These are phyloP conservation scores for Uropetala carovei DNA, from an alignment of 2,888 invertebrate species.

Conservation along the genomic window DNA sequence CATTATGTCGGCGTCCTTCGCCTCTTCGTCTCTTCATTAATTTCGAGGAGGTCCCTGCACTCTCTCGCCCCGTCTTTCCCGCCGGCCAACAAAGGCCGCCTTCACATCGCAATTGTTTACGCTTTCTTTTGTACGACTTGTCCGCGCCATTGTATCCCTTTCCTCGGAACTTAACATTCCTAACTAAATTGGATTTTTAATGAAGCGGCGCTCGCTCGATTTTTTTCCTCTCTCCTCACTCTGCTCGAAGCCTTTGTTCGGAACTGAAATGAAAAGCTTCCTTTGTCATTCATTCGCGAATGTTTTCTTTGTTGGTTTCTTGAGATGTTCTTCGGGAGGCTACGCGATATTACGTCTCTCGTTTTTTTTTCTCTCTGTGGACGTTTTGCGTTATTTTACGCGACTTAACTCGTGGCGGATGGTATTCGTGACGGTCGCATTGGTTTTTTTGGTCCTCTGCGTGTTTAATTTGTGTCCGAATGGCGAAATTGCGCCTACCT, in stretches of 20 bases:
- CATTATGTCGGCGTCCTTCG: slow-evolving; percentile 42
- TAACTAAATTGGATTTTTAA: slow-evolving; percentile 64
- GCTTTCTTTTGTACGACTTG: slow-evolving; percentile 34
- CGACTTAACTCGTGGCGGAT: neutral
- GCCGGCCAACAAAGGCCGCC: slow-evolving; percentile 54
- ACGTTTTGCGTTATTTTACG: neutral
- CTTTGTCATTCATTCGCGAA: slow-evolving; percentile 47
- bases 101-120: slow-evolving; percentile 58
- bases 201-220: slow-evolving; percentile 24
- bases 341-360: slow-evolving; percentile 1
- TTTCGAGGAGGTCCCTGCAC: slow-evolving; percentile 33
- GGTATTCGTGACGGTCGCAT: neutral
- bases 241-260: slow-evolving; percentile 29
- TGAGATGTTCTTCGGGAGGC: neutral
- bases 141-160: neutral
- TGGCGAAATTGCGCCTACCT: neutral
- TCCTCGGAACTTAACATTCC: slow-evolving; percentile 52
- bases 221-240: neutral
- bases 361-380: neutral
- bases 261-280: slow-evolving; percentile 22
- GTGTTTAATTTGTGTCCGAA: neutral
- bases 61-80: slow-evolving; percentile 31
- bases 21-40: slow-evolving; percentile 56
- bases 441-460: neutral
- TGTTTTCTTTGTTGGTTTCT: slow-evolving; percentile 57